Percentiles rank a stretch among this genome's conserved stretches.
These are phyloP conservation scores for Acleris laterana DNA, from an alignment of 2,888 invertebrate genomes.

Conservation along the genomic window DNA sequence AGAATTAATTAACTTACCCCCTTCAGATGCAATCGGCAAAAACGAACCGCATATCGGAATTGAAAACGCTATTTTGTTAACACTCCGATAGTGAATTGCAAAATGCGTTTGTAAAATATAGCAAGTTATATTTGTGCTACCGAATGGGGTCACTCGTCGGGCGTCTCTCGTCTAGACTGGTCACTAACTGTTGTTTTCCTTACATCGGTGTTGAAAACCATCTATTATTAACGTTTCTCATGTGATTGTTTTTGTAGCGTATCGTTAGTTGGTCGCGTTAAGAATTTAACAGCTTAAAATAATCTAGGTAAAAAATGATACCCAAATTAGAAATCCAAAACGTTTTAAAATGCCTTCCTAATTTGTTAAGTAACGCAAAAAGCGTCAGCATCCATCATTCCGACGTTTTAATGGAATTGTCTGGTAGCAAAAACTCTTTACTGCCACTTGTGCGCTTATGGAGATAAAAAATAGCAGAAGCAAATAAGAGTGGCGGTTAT, in stretches of 20 bases:
- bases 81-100: slow-evolving; percentile 30
- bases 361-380: slow-evolving; percentile 23
- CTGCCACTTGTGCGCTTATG: slow-evolving; percentile 28
- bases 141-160: slow-evolving; percentile 43
- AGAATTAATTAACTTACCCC: slow-evolving; percentile 28
- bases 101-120: slow-evolving; percentile 35
- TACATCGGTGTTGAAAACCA: slow-evolving; percentile 32
- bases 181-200: slow-evolving; percentile 48
- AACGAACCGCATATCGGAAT: slow-evolving; percentile 30
- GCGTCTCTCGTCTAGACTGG: slow-evolving; percentile 60
- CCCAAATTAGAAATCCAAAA: slow-evolving; percentile 20
- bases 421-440: slow-evolving; percentile 26
- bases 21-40: slow-evolving; percentile 27
- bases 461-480: slow-evolving; percentile 26
- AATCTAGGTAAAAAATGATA: background rate
- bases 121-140: slow-evolving; percentile 26
- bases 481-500: slow-evolving; percentile 22
- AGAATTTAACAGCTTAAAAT: too few relatives aligned
- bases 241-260: background rate
- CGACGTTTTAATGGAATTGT: slow-evolving; percentile 35
- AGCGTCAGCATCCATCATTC: slow-evolving; percentile 21
- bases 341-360: slow-evolving; percentile 13
- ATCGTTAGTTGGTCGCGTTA: too few relatives aligned
- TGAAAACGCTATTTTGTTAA: slow-evolving; percentile 22
- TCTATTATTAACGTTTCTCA: slow-evolving; percentile 17